Base-by-base conservation (phyloP, 2,797 vertebrate species). In the Avahi laniger region DNA sequence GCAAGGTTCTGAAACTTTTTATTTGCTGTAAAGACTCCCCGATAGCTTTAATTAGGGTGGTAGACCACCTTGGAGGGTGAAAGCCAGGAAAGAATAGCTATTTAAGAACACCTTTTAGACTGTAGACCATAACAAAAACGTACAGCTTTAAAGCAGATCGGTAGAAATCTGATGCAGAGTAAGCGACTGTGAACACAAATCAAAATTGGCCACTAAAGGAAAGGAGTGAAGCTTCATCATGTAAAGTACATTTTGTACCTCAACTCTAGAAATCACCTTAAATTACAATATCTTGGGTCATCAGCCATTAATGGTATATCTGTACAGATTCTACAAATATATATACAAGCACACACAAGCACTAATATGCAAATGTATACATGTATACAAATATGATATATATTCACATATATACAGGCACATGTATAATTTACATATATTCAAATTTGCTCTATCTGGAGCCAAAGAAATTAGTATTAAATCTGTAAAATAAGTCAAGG, bases 11-110 rank as follows among this genome's bases (percentile, higher is more conserved):
- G 93, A 98, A 98, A 96, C 93, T 83, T 97, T 97, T 98, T 98
- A 98, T 97, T 97, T 82, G 97, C 97, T 96, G 43, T 98, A 97
- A 97, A 98, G 95, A 93, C 89, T 96, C 80, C 54, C 54, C 88
- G 33, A 91, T 90, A 95, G 73, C 91, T 97, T 96, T 98, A 97
- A 98, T 98, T 98, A 98, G 96, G 96, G 92, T 92, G 61, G 78
- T 73, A 98, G 98, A 98, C 98, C 98, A 98, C 98, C 98, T 82
- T 96, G 82, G 96, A 96, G 97, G 96, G 76, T 17, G 73, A 94
- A n/a, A 50, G 87, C 65, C 28, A 33, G 91, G 33, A 92, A 90
- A 76, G 70, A 94, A 91, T 52, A 96, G 86, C 76, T 57, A 85
- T 87, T 61, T 87, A 97, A 96, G 95, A 96, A 82, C 91, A 97